Evolutionary conservation across 2,888 invertebrate genomes (phyloP), one percentile per base, ranked within the genome.

Genomic region (Hyles lineata): DNA sequence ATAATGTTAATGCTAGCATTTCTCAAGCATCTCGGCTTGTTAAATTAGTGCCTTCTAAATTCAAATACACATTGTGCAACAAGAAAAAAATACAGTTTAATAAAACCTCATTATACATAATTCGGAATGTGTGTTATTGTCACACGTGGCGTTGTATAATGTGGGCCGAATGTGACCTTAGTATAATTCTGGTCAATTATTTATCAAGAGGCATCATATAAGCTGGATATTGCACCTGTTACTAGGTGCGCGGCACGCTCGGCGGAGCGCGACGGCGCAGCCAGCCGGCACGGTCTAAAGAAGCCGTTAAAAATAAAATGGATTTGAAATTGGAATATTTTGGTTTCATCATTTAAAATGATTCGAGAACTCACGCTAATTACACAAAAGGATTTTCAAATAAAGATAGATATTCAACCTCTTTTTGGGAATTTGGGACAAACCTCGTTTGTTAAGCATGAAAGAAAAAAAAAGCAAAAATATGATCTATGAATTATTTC

Each of bases 141-240:
- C 62, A 67, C 21, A 9, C 11, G 32, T 43, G 15, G 43, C 15
- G 21, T 23, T 9, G 43, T n/a, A 5, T 0, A 11, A 6, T 67
- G 43, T 67, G 43, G 67, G 63, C 21, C 8, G 43, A 63, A 63
- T 63, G 43, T 63, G 63, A 63, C 43, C 63, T 63, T 1, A 63
- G 43, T 67, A 23, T 67, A 23, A 67, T 67, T 67, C 67, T 67
- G 23, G 43, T 17, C 67, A 67, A 67, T 67, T 67, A 55, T 55
- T 55, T 55, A 67, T 67, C 23, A 72, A 76, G 75, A 73, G 73
- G 74, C 75, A 74, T 77, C 76, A 73, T 74, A 73, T 74, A 69
- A 70, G 69, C 61, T 60, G 55, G 71, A 87, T 90, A 90, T 87
- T 84, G 90, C 90, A 92, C 91, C 90, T 91, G 89, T 80, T 81